These are phyloP conservation scores for Mallateleia sp. DNA, from an alignment of 2,888 invertebrate species.

Conservation along the genomic window DNA sequence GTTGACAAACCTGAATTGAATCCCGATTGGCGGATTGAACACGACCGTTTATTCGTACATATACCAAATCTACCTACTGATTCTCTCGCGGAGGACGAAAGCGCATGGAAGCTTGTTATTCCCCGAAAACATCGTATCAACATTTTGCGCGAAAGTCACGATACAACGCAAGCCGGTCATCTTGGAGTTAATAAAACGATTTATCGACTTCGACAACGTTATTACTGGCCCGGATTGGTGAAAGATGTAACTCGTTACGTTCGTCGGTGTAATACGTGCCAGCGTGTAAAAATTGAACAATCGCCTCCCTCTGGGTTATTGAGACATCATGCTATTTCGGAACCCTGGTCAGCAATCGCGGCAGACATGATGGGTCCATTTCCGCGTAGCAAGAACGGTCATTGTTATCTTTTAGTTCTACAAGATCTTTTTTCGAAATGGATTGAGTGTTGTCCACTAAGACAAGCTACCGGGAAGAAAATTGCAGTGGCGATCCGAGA, in stretches of 20 bases:
- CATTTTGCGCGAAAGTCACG: neutral
- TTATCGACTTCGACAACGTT: neutral
- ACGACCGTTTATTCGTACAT: no score
- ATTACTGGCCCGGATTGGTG: slow-evolving; percentile 25
- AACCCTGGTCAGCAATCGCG: slow-evolving; percentile 9
- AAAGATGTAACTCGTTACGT: slow-evolving; percentile 7
- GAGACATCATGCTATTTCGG: neutral
- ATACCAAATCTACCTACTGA: no score
- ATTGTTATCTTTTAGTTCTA: neutral
- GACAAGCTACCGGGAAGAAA: no score
- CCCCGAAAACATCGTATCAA: neutral
- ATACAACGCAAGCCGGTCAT: slow-evolving; percentile 5
- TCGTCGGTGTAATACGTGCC: neutral
- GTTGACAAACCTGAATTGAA: no score
- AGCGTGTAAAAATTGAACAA: neutral
- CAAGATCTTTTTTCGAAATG: neutral
- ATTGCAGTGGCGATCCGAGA: no score
- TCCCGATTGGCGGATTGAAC: no score
- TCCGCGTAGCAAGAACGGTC: neutral
- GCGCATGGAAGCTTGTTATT: no score
- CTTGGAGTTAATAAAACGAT: neutral
- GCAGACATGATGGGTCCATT: neutral
- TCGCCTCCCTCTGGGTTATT: neutral
- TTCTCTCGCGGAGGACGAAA: no score
- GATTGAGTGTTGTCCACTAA: no score